phyloP scores from a whole-genome alignment of 2,113 vertebrate species.

The Ptilonorhynchus violaceus region DNA sequence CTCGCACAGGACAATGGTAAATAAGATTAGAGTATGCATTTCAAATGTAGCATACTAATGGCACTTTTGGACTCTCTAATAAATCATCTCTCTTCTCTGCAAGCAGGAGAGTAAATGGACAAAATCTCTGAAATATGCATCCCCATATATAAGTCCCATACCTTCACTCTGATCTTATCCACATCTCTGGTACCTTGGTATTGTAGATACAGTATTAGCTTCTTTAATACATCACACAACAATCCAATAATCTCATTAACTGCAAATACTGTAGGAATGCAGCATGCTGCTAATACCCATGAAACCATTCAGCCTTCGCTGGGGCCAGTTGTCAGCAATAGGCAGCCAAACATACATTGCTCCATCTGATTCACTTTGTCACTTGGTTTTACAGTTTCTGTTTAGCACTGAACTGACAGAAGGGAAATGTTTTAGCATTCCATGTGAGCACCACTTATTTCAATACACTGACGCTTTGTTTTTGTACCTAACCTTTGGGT shows the following conservation, averaged over 20 bases:
- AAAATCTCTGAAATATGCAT: not conserved
- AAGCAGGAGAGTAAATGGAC: not conserved
- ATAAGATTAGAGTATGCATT: not conserved
- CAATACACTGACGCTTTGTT: not conserved
- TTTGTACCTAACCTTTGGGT: not conserved
- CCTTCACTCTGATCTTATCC: not conserved
- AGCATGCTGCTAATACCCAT: not conserved
- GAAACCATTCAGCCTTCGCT: not conserved
- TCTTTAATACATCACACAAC: not conserved
- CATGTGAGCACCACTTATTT: not conserved
- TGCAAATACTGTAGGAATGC: not conserved
- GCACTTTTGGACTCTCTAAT: not conserved
- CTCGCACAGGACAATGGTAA: not conserved
- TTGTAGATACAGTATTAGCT: not conserved
- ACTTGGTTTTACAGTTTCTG: not conserved
- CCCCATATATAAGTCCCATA: not conserved
- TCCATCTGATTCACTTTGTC: not conserved
- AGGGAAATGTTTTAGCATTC: not conserved
- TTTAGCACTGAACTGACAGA: not conserved
- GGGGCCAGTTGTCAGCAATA: not conserved
- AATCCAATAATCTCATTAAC: not conserved
- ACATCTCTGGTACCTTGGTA: not conserved
- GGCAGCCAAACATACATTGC: not conserved
- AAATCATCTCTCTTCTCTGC: not conserved
- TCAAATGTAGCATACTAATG: not conserved